A percentile compares a stretch with the other conserved stretches of the same genome.
Conservation (phyloP, 1,140 invertebrate genomes). For the Drosophila subobscura region DNA sequence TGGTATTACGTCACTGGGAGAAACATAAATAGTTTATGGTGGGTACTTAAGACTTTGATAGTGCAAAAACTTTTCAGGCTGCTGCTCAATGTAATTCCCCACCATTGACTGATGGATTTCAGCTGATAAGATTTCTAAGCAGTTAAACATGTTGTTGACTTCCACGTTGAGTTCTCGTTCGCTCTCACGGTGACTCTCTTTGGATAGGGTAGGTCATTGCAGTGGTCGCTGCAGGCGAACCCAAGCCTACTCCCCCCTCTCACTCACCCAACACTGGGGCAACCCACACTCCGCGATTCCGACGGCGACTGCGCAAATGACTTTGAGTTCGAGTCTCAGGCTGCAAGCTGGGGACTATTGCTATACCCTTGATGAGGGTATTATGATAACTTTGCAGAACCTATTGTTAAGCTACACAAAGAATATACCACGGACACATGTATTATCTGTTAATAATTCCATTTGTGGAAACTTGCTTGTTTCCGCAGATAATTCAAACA, state of each 20-base stretch:
- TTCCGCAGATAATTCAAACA: no score
- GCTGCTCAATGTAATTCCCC: constrained; percentile 26
- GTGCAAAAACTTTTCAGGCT: constrained; percentile 31
- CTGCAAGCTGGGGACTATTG: constrained; percentile 23
- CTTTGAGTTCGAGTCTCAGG: constrained; percentile 42
- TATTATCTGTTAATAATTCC: no score
- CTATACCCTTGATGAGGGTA: constrained; percentile 15
- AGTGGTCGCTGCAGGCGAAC: not conserved
- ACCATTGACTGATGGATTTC: constrained; percentile 29
- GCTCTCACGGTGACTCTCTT: not conserved
- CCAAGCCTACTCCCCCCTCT: not conserved
- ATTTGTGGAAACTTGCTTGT: no score
- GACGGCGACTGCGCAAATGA: constrained; percentile 61
- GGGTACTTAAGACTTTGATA: constrained; percentile 23
- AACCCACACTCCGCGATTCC: constrained; percentile 62
- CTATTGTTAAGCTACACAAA: no score
- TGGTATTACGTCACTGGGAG: constrained; percentile 34
- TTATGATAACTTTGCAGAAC: not conserved
- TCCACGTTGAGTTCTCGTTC: not conserved
- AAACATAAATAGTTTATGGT: constrained; percentile 7
- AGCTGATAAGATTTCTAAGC: constrained; percentile 21
- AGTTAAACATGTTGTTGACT: not conserved
- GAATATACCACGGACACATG: no score
- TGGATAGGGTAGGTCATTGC: constrained; percentile 12
- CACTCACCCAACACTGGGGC: constrained; percentile 32